Evolutionary conservation across 2,888 invertebrate genomes (phyloP).

Genomic region (Tetanocera ferruginea): DNA sequence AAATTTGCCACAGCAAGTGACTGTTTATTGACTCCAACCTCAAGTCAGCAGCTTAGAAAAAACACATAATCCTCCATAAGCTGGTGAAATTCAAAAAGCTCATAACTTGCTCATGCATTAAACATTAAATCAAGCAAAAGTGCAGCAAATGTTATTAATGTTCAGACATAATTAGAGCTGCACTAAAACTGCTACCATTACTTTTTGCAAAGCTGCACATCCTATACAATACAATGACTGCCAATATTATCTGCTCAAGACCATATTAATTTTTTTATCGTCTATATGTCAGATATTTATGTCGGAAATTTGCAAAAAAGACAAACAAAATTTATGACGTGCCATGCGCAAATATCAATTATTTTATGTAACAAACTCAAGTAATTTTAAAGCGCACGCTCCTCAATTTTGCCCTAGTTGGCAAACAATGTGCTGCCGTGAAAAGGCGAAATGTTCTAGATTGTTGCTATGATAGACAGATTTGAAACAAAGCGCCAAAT

Average conservation of each 20-base stretch:
- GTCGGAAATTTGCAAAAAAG: background rate
- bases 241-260: background rate
- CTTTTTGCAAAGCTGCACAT: no score
- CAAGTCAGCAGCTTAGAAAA: no score
- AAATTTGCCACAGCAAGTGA: no score
- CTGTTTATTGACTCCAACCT: no score
- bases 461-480: constrained; percentile 20
- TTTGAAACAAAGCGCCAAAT: constrained; percentile 21
- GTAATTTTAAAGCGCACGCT: background rate
- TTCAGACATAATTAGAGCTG: no score
- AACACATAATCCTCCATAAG: no score
- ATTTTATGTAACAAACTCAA: background rate
- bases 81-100: no score
- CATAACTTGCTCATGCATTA: no score
- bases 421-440: background rate
- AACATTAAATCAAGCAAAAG: no score
- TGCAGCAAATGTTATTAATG: no score
- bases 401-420: background rate
- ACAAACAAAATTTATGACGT: background rate
- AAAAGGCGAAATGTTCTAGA: constrained; percentile 4
- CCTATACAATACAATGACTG: background rate
- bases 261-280: background rate
- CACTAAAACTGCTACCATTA: no score
- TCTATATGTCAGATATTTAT: no score
- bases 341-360: background rate